phyloP scores from a whole-genome alignment of 1,140 invertebrate species.

The Capitella teleta region DNA sequence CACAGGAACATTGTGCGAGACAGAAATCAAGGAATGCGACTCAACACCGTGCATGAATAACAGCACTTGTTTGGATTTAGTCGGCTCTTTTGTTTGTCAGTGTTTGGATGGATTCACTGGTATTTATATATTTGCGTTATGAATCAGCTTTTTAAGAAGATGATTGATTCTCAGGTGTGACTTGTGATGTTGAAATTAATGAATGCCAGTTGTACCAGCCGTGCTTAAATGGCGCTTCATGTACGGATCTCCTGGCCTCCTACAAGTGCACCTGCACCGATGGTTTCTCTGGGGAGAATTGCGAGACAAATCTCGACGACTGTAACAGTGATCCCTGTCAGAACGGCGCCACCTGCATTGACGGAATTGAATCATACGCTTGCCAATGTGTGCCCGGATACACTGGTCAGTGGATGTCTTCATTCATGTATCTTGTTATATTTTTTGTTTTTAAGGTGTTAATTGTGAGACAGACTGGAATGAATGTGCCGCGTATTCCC shows the following conservation, averaged over 20 bases:
- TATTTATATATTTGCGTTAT: too few relatives aligned
- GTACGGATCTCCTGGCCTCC: slow-evolving; percentile 69
- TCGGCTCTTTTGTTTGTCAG: slow-evolving; percentile 49
- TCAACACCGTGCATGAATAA: slow-evolving; percentile 65
- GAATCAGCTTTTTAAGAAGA: too few relatives aligned
- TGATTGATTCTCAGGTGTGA: too few relatives aligned
- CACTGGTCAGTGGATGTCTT: not conserved
- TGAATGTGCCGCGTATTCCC: slow-evolving; percentile 77
- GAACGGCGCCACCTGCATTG: slow-evolving; percentile 69
- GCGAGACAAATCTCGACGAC: slow-evolving; percentile 76
- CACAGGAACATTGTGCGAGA: slow-evolving; percentile 3
- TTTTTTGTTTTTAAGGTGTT: slow-evolving; percentile 1
- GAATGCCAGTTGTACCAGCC: slow-evolving; percentile 41
- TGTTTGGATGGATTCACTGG: slow-evolving; percentile 42
- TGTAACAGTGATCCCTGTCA: slow-evolving; percentile 74
- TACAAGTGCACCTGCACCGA: slow-evolving; percentile 73
- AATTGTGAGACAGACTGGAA: slow-evolving; percentile 61
- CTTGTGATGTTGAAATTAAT: slow-evolving; percentile 13
- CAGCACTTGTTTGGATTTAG: slow-evolving; percentile 74
- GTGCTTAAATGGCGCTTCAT: slow-evolving; percentile 15
- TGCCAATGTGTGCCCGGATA: slow-evolving; percentile 1
- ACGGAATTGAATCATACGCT: not conserved
- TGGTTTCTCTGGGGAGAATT: slow-evolving; percentile 80
- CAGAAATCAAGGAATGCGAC: slow-evolving; percentile 12
- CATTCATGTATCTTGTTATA: not conserved